Conservation (phyloP, 2,113 vertebrate genomes). For the Platysternon megacephalum region DNA sequence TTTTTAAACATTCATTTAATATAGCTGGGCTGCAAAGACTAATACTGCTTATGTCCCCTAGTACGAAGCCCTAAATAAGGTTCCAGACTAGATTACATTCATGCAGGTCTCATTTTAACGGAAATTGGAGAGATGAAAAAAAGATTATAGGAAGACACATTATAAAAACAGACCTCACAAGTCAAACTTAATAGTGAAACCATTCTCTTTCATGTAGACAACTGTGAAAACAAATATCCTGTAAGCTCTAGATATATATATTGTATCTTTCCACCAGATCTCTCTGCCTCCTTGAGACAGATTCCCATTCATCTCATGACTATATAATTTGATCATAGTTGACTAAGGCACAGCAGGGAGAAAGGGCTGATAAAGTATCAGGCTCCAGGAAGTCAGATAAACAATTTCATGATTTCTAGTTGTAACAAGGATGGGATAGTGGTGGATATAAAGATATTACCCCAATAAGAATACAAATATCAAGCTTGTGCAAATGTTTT, state of each 20-base stretch:
- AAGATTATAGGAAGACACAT: conserved; percentile 80
- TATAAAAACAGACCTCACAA: conserved; percentile 80
- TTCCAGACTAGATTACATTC: conserved; percentile 87
- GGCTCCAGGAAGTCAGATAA: conserved; percentile 80
- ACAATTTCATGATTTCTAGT: conserved; percentile 72
- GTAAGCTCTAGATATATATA: conserved; percentile 82
- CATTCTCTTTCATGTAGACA: conserved; percentile 85
- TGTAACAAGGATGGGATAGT: conserved; percentile 49
- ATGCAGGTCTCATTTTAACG: conserved; percentile 85
- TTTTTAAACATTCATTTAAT: conserved; percentile 74
- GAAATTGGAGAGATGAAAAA: conserved; percentile 91
- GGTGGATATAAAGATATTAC: conserved; percentile 64
- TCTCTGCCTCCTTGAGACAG: conserved; percentile 87
- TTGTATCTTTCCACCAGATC: conserved; percentile 90
- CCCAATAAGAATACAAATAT: neutral
- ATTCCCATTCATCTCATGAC: conserved; percentile 92
- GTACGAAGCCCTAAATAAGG: conserved; percentile 70
- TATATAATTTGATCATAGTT: conserved; percentile 93
- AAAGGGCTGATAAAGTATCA: conserved; percentile 86
- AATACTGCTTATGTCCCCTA: conserved; percentile 55
- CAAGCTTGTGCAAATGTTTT: conserved; percentile 45
- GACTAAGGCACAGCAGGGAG: conserved; percentile 88
- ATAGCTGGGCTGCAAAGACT: conserved; percentile 61
- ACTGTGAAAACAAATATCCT: conserved; percentile 98
- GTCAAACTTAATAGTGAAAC: conserved; percentile 80